A percentile compares a stretch with the other conserved stretches of the same genome.
Conservation (phyloP, 2,113 vertebrate genomes). For the Rhinogobius similis region DNA sequence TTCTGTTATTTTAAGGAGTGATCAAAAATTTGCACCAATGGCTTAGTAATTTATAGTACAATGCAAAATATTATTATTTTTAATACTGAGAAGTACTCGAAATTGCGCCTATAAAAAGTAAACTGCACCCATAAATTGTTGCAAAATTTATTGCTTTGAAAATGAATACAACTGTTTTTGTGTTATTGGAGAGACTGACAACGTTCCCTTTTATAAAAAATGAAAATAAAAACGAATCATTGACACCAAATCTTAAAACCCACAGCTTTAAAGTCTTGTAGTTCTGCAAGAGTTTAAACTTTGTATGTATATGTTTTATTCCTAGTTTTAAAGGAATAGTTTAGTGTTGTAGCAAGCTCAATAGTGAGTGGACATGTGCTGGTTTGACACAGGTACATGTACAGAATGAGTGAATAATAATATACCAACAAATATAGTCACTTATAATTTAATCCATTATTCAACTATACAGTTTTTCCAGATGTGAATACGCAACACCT, state of each 20-base stretch:
- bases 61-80: too few relatives aligned
- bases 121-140: too few relatives aligned
- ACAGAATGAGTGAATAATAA: constrained; percentile 52
- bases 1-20: too few relatives aligned
- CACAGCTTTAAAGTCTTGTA: constrained; percentile 57
- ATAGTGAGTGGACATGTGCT: constrained; percentile 49
- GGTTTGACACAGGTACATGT: constrained; percentile 73
- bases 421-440: constrained; percentile 47
- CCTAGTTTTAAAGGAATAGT: constrained; percentile 71
- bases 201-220: constrained; percentile 6
- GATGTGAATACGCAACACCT: constrained; percentile 61
- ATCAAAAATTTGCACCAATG: too few relatives aligned
- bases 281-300: constrained; percentile 47
- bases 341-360: constrained; percentile 58
- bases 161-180: neutral
- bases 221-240: constrained; percentile 34
- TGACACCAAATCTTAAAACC: constrained; percentile 43
- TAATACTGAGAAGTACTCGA: too few relatives aligned
- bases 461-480: constrained; percentile 48
- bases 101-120: too few relatives aligned
- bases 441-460: constrained; percentile 60
- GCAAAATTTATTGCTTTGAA: too few relatives aligned
- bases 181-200: neutral
- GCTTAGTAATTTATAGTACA: too few relatives aligned
- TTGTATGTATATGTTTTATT: constrained; percentile 44